Evolutionary conservation across 1,140 invertebrate genomes (phyloP).

Genomic region (Wasmannia auropunctata): DNA sequence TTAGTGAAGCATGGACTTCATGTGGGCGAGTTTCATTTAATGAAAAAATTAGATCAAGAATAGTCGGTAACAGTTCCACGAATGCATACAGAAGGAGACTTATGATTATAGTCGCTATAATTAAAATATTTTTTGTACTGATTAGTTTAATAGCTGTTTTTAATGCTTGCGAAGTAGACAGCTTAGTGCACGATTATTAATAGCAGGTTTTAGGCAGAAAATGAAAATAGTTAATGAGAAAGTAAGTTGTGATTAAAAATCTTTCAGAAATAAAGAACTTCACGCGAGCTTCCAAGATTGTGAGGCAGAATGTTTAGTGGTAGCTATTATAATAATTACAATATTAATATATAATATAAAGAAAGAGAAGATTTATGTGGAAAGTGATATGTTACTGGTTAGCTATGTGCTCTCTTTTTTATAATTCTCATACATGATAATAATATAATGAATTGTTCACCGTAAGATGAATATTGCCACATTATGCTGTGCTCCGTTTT

Average conservation of each 20-base stretch:
- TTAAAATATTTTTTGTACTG: background rate
- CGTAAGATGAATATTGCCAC: background rate
- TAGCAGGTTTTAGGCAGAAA: background rate
- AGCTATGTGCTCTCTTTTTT: background rate
- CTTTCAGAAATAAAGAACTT: background rate
- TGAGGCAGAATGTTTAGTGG: background rate
- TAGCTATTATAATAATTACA: background rate
- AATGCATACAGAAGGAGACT: background rate
- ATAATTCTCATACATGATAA: background rate
- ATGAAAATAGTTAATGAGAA: background rate
- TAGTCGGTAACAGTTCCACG: background rate
- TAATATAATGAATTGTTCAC: background rate
- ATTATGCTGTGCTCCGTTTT: conserved; percentile 21
- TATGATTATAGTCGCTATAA: background rate
- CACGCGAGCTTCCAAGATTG: background rate
- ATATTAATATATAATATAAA: background rate
- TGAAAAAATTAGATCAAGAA: conserved; percentile 19
- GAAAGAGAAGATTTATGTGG: background rate
- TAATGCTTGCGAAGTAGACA: background rate
- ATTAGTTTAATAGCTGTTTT: background rate
- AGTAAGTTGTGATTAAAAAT: background rate
- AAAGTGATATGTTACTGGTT: background rate
- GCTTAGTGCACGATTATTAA: background rate
- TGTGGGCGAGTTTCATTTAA: conserved; percentile 1
- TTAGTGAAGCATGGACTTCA: background rate